Conservation (phyloP, 2,888 invertebrate genomes). For the Proisotoma minuta region DNA sequence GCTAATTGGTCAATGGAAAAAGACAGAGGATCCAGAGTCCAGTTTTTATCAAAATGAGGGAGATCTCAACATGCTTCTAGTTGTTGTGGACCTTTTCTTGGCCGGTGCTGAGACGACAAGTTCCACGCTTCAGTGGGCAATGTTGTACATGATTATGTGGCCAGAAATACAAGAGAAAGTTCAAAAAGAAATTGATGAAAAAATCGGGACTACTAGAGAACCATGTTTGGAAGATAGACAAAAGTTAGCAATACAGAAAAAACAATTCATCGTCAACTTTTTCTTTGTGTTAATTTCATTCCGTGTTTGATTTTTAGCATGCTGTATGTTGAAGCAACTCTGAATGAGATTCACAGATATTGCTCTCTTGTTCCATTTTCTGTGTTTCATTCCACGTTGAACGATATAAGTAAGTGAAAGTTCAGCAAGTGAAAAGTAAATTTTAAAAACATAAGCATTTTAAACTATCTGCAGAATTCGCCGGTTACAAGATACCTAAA, state of each 20-base stretch:
- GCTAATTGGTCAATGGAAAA: slow-evolving; percentile 37
- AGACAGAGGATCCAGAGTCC: slow-evolving; percentile 38
- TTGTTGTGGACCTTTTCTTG: slow-evolving; percentile 45
- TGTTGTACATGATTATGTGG: slow-evolving; percentile 9
- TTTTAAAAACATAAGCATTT: slow-evolving; percentile 9
- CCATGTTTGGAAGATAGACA: slow-evolving; percentile 48
- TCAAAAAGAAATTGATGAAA: slow-evolving; percentile 42
- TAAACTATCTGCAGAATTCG: slow-evolving; percentile 33
- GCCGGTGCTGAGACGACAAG: slow-evolving; percentile 46
- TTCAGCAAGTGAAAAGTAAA: not conserved
- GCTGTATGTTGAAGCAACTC: slow-evolving; percentile 48
- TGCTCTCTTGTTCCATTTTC: slow-evolving; percentile 45
- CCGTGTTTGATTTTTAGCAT: too few species aligned
- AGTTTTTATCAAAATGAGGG: slow-evolving; percentile 46
- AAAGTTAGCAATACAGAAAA: slow-evolving; percentile 16
- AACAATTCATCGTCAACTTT: not conserved
- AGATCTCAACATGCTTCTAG: slow-evolving; percentile 44
- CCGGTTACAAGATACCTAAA: slow-evolving; percentile 43
- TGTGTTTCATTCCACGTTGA: slow-evolving; percentile 43
- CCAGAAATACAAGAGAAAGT: slow-evolving; percentile 39
- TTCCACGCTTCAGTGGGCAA: slow-evolving; percentile 35
- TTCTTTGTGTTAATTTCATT: too few species aligned
- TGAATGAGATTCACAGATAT: slow-evolving; percentile 49
- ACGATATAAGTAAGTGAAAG: slow-evolving; percentile 35
- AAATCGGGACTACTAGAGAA: slow-evolving; percentile 40